Evolutionary conservation across 1,140 invertebrate species (phyloP).

Genomic region (Mya arenaria): DNA sequence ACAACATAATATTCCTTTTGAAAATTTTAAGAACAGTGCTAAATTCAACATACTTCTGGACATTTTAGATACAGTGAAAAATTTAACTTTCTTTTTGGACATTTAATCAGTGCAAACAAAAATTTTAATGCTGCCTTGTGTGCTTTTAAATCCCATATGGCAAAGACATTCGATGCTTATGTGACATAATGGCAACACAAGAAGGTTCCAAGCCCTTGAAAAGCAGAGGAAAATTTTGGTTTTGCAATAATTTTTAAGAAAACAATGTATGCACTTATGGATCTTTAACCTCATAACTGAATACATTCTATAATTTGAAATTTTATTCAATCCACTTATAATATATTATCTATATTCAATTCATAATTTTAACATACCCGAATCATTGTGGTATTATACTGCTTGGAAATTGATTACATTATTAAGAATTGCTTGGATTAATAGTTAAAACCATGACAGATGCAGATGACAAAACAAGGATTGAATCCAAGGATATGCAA

Average conservation of each 20-base stretch:
- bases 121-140: conserved; percentile 17
- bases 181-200: conserved; percentile 9
- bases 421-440: not conserved
- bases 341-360: not conserved
- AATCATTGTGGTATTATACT: not conserved
- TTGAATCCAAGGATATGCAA: conserved; percentile 1
- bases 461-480: conserved; percentile 3
- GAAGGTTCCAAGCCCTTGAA: conserved; percentile 59
- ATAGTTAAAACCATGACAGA: not conserved
- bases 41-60: not conserved
- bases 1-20: not conserved
- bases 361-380: not conserved
- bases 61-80: not conserved
- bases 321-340: not conserved
- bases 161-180: conserved; percentile 1
- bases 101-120: too few species aligned
- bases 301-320: not conserved
- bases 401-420: not conserved
- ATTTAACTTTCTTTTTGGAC: too few species aligned
- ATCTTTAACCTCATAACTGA: conserved; percentile 60
- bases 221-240: conserved; percentile 48
- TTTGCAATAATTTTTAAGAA: conserved; percentile 1
- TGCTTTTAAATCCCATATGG: not conserved
- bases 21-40: not conserved
- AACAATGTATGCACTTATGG: conserved; percentile 69